phyloP scores from a whole-genome alignment of 2,113 vertebrate species.

The Myotis lucifugus region DNA sequence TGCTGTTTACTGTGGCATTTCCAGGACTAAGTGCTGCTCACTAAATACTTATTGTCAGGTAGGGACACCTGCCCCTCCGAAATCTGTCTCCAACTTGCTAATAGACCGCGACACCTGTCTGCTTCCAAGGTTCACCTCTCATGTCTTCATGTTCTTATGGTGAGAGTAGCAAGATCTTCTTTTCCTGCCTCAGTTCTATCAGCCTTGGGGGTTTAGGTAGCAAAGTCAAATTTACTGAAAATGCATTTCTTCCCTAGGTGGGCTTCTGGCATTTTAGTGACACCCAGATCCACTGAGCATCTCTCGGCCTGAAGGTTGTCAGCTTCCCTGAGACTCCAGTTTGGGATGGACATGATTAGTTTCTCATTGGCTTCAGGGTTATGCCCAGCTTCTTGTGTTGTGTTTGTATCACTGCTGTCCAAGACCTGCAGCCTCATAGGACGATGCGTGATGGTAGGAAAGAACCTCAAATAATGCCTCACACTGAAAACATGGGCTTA shows the following conservation, averaged over 20 bases:
- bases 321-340: conserved; percentile 60
- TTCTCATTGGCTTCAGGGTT: conserved; percentile 30
- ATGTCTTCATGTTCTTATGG: conserved; percentile 36
- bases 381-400: neutral
- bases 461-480: neutral
- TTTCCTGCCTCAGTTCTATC: conserved; percentile 67
- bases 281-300: conserved; percentile 53
- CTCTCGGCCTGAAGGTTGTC: conserved; percentile 56
- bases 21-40: neutral
- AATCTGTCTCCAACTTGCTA: neutral
- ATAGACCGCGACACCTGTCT: neutral
- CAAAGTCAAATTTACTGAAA: conserved; percentile 61
- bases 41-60: neutral
- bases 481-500: neutral
- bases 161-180: conserved; percentile 50
- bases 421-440: neutral
- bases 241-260: conserved; percentile 65
- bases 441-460: conserved; percentile 5
- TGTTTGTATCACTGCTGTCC: neutral
- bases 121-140: conserved; percentile 56
- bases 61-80: neutral
- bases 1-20: neutral
- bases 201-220: conserved; percentile 67
- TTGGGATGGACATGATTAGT: conserved; percentile 52
- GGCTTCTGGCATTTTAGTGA: conserved; percentile 78